Evolutionary conservation across 2,888 invertebrate genomes (phyloP), one percentile per base, ranked within the genome.

Genomic region (Drosophila hamatofila): DNA sequence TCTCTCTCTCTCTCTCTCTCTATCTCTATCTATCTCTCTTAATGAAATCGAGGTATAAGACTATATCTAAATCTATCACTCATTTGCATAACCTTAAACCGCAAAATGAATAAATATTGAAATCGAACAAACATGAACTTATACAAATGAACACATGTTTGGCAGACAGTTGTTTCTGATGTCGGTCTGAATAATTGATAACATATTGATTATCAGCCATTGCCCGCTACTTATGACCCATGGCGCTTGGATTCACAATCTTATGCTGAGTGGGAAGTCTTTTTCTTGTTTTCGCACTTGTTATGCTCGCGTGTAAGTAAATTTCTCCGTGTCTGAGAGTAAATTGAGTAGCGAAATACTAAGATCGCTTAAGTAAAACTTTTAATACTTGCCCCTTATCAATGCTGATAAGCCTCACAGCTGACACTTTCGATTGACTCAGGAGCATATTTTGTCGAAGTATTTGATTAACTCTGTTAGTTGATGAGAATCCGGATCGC

Each of bases 171-270:
- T 58, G 16, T 46, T n/a, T n/a, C 42, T 16, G 41, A 37, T 42
- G 27, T 21, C 7, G 35, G 8, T 23, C 37, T 37, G 44, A n/a
- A 30, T 46, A 39, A 63, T 73, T 76, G 78, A 75, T 78, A 72
- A 73, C 55, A 48, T n/a, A 54, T 59, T 77, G 85, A 78, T 84
- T 70, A 73, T 64, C 59, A 76, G 71, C 37, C 80, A 66, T 44
- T 72, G 67, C 55, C 56, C 84, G 80, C 68, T 60, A 58, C 68
- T 75, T 68, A 66, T 70, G 73, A 81, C 82, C 70, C 69, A 39
- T 3, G 27, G 51, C 23, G 56, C 49, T 33, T 64, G 49, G n/a
- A 48, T 27, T 30, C n/a, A 48, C 27, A 48, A 41, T 41, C 65
- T 56, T 62, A 55, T 78, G 21, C 18, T 33, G 30, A 33, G 33